Base-by-base conservation (phyloP, 1,140 invertebrate genomes). In the Saccostrea cuccullata region DNA sequence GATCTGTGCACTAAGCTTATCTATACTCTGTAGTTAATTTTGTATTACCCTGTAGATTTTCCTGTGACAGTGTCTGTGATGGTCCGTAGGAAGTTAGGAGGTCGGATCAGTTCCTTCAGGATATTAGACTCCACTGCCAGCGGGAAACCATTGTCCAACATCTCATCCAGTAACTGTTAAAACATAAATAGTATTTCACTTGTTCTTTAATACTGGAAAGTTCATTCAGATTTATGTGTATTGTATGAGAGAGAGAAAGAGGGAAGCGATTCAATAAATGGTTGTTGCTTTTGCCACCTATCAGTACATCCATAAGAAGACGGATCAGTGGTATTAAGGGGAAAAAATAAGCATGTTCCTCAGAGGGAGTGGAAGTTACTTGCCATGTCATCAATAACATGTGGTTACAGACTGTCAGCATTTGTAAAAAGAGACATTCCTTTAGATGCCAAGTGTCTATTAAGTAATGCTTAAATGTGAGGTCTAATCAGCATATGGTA, bases 121-220 rank as follows among this genome's bases (percentile, higher is more conserved):
- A 99, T 99, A 95, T 99, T 99, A 87, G 98, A 98, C 95, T 99
- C 99, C 4, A 99, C 99, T 8, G 99, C 98, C 47, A 99, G 95
- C 70, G 99, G 99, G 94, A 99, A 99, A 12, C 99, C 99, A 96
- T 99, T 99, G 93, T 99, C 99, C 86, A 99, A 96, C 98, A 99
- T 99, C 96, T 99, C 99, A 96, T 99, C 99, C 82, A 99, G 95
- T 55, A 99, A 95, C 97, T 98, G 93, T 40, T 88, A 91, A 84
- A 77, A 82, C 30, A 84, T 13, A 55, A 77, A 26, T 64, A 40
- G 30, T 36, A 36, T 36, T 36, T 36, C 30, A 36, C 30, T 36
- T 36, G 30, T 36, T 36, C 30, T 36, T n/a, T n/a, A n/a, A n/a
- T 2, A 82, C 82, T 73, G 40, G 64, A 26, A 55, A 15, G 12